phyloP scores from a whole-genome alignment of 2,888 invertebrate species.

The Euspilapteryx auroguttella region DNA sequence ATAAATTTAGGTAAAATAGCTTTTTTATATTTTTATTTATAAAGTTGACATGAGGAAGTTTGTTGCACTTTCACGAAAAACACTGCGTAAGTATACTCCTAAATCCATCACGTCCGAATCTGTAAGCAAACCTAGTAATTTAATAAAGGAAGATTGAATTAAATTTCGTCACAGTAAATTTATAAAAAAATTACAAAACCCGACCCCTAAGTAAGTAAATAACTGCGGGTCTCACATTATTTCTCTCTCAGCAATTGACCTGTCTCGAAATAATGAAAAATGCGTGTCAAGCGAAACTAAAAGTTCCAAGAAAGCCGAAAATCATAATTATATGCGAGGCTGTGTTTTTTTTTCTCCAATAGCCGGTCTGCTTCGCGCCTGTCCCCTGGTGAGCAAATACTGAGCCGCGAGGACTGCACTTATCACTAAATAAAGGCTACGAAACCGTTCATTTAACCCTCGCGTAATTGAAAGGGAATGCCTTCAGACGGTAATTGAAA shows the following conservation, averaged over 20 bases:
- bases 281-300: constrained; percentile 1
- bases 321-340: constrained; percentile 7
- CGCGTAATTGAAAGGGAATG: constrained; percentile 7
- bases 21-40: no score
- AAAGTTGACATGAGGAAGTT: no score
- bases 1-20: no score
- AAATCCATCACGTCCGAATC: no score
- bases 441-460: constrained; percentile 6
- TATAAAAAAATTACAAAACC: no score
- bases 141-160: no score
- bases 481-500: constrained; percentile 6
- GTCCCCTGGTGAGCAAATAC: constrained; percentile 2
- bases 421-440: constrained; percentile 7
- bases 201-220: background rate
- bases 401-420: constrained; percentile 2
- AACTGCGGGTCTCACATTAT: background rate
- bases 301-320: constrained; percentile 8
- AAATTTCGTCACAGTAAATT: no score
- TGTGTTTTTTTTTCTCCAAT: constrained; percentile 7
- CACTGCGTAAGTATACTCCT: no score
- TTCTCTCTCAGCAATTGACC: background rate
- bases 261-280: background rate
- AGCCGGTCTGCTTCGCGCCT: constrained; percentile 12
- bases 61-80: no score
- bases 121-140: no score